Evolutionary conservation across 2,797 vertebrate species (phyloP), one percentile per base, ranked within the genome.

Genomic region (Brachyalestes nurse): DNA sequence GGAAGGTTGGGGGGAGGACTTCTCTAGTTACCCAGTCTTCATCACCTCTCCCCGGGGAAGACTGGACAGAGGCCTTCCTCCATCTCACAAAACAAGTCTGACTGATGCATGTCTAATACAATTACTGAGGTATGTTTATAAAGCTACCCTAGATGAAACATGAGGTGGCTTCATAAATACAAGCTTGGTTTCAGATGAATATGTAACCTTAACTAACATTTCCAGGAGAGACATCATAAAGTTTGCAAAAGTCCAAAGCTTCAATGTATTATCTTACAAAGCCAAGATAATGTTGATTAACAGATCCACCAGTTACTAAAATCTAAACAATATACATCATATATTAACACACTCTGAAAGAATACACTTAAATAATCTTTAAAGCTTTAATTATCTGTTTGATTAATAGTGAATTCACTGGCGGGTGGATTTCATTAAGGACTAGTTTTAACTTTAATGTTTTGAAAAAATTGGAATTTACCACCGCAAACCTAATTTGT

Each of bases 101-200:
- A 90, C 62, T 77, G 82, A 90, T 90, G 84, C 85, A 82, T 82
- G 64, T 90, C 90, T 90, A 89, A 91, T 90, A 88, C 84, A 89
- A 69, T 73, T 53, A 23, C 34, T 71, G 25, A 66, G n/a, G 19
- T 86, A 84, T 80, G 76, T 66, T 81, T 86, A 83, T 78, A 57
- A 83, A 72, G 51, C 6, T 28, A 60, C 28, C 7, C 19, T 34
- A 57, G 82, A 81, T 86, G 87, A 83, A 85, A 90, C 88, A 86
- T 89, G 73, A 87, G 82, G 88, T 80, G 79, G 83, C 86, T 81
- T 84, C 86, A 86, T 83, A 84, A 89, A 62, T 90, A 90, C 87
- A 87, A 91, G 89, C 78, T 86, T 83, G 84, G 82, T 86, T 86
- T 91, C 84, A 79, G 88, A 87, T 88, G 78, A 84, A 86, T 84